Evolutionary conservation across 2,113 vertebrate species (phyloP).

Genomic region (Triplophysa siluroides): DNA sequence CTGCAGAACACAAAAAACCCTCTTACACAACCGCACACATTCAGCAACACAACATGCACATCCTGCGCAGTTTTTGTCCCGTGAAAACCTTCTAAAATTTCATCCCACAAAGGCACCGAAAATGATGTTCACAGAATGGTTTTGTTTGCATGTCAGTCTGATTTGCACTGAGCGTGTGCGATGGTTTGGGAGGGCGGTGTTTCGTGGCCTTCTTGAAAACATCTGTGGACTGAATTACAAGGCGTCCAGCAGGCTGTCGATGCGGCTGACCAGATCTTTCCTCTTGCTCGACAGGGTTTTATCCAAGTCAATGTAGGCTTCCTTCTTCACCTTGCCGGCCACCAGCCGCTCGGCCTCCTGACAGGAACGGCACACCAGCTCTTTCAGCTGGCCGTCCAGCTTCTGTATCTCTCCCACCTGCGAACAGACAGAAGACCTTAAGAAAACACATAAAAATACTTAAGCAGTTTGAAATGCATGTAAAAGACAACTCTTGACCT

Average conservation of each 20-base stretch:
- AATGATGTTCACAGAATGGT: conserved; percentile 10
- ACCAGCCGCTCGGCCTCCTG: conserved; percentile 94
- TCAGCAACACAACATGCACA: not conserved
- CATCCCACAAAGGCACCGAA: not conserved
- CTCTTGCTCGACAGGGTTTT: conserved; percentile 85
- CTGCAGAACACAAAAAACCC: not conserved
- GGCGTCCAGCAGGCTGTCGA: conserved; percentile 92
- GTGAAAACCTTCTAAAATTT: not conserved
- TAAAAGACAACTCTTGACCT: conserved; percentile 67
- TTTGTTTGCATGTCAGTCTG: not conserved
- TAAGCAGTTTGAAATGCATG: not conserved
- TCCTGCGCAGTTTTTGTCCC: not conserved
- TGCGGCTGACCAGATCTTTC: conserved; percentile 90
- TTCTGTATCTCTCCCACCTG: conserved; percentile 93
- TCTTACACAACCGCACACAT: conserved; percentile 24
- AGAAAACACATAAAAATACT: not conserved
- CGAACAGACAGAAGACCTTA: not conserved
- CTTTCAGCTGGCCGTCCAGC: conserved; percentile 91
- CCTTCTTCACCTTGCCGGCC: conserved; percentile 95
- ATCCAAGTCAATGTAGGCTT: conserved; percentile 91
- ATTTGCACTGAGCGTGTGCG: not conserved
- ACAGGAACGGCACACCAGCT: conserved; percentile 88
- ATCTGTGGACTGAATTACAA: conserved; percentile 72
- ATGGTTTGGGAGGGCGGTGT: conserved; percentile 23
- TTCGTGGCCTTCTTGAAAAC: conserved; percentile 4